A percentile compares a stretch with the other conserved stretches of the same genome.
phyloP scores from a whole-genome alignment of 2,113 vertebrate genomes.

The Microcebus jonahi region DNA sequence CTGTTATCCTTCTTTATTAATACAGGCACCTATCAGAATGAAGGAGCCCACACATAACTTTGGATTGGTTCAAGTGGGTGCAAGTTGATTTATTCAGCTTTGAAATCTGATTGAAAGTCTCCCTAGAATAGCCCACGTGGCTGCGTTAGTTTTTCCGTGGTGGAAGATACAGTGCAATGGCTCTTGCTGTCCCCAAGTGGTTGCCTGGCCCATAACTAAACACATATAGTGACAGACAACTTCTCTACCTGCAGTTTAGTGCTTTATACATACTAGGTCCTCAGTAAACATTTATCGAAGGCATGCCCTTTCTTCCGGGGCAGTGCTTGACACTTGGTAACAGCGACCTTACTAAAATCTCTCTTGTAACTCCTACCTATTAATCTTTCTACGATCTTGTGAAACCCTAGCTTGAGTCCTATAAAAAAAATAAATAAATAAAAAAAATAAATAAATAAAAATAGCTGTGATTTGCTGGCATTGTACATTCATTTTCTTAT shows the following conservation, averaged over 20 bases:
- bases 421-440: not conserved
- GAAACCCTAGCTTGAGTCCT: not conserved
- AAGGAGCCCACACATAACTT: slow-evolving; percentile 28
- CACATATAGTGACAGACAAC: not conserved
- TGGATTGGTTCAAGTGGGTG: slow-evolving; percentile 8
- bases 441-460: not conserved
- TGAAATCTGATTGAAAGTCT: slow-evolving; percentile 25
- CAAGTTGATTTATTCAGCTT: slow-evolving; percentile 16
- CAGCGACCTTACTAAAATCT: not conserved
- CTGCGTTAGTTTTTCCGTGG: not conserved
- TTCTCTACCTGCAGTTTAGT: not conserved
- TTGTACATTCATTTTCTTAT: not conserved
- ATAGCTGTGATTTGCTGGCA: not conserved
- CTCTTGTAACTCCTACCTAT: not conserved
- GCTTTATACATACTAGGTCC: not conserved
- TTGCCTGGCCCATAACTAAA: not conserved
- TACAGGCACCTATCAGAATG: slow-evolving; percentile 34
- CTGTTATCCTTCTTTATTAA: slow-evolving; percentile 51
- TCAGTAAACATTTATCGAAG: not conserved
- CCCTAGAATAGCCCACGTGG: not conserved
- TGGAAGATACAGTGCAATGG: not conserved
- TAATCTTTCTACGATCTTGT: not conserved
- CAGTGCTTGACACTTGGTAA: not conserved
- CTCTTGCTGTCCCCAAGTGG: not conserved
- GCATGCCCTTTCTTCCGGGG: not conserved